Evolutionary conservation across 92 coral and sea anemone species (phyloP), one percentile per base, ranked within the genome.

Genomic region (Pocillopora meandrina): DNA sequence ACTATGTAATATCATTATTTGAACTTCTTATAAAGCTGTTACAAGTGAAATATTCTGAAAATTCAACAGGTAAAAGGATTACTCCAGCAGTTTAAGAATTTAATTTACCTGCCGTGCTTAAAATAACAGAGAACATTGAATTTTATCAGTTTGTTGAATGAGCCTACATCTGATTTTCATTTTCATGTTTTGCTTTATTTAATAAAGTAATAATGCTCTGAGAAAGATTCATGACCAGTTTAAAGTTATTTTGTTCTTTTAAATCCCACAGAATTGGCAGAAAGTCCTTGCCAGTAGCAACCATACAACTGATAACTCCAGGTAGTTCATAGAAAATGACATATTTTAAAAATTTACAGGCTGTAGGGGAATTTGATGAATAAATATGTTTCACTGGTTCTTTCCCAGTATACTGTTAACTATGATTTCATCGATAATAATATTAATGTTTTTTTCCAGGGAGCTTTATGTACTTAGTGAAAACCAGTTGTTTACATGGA

Each of bases 401-500:
- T 47, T 74, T n/a, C 78, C 17, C 12, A 19, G n/a, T 75, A 56
- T 78, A 36, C 18, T 36, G 16, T 20, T 65, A 0, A 31, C 42
- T 5, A 16, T 61, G 31, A 35, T 20, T 31, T 74, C 61, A 12
- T 36, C 8, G 23, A 19, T 79, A n/a, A 65, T 23, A 1, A 20
- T 74, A 13, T 62, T 17, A 26, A 26, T 26, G 16, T 76, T 73
- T 12, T 52, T 64, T 71, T 52, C 12, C 70, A 95, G 98, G 91
- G 78, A 75, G 58, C 80, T 94, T 66, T 95, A 86, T 87, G 98
- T 92, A 63, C 82, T 95, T 15, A 94, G 94, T 78, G 93, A 93
- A 36, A 94, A 94, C 69, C 94, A 92, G 76, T 77, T 95, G 34
- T 92, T 92, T 71, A 91, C 89, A 69, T 95, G 98, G 98, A 87